Percentiles rank a stretch among this genome's conserved stretches.
Conservation (phyloP, 2,888 invertebrate species). For the Ectropis crepuscularia region DNA sequence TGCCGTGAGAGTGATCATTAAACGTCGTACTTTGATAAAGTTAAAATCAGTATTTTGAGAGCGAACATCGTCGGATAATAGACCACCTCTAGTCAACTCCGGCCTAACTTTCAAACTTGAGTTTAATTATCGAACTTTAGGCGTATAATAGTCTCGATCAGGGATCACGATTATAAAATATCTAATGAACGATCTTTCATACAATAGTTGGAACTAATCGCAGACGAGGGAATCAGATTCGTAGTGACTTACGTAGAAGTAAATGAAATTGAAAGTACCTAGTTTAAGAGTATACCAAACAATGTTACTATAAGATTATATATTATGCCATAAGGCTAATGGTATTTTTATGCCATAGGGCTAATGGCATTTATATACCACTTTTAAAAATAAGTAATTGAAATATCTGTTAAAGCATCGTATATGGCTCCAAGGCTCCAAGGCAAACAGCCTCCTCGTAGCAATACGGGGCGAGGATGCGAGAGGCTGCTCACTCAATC, state of each 20-base stretch:
- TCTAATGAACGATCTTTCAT: constrained; percentile 9
- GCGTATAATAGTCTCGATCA: constrained; percentile 13
- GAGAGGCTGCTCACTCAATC: constrained; percentile 16
- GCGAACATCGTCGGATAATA: neutral
- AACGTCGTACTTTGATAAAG: constrained; percentile 5
- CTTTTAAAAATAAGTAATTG: too few species aligned
- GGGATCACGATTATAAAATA: constrained; percentile 9
- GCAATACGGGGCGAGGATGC: neutral
- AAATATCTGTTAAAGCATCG: too few species aligned
- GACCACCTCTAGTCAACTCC: constrained; percentile 11
- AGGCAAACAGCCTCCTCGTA: neutral
- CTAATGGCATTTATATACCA: too few species aligned
- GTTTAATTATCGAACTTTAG: constrained; percentile 20
- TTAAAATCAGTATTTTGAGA: constrained; percentile 8
- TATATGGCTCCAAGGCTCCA: neutral
- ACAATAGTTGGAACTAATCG: constrained; percentile 2
- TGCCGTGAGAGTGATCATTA: constrained; percentile 1
- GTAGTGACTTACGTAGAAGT: too few species aligned
- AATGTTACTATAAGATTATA: too few species aligned
- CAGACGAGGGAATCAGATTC: too few species aligned
- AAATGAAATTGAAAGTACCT: too few species aligned
- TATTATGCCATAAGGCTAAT: too few species aligned
- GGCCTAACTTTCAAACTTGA: constrained; percentile 8
- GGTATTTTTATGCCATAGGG: too few species aligned
- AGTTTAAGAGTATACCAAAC: too few species aligned